Evolutionary conservation across 2,888 invertebrate genomes (phyloP), one percentile per base, ranked within the genome.

Genomic region (Hoplodrina blanda): DNA sequence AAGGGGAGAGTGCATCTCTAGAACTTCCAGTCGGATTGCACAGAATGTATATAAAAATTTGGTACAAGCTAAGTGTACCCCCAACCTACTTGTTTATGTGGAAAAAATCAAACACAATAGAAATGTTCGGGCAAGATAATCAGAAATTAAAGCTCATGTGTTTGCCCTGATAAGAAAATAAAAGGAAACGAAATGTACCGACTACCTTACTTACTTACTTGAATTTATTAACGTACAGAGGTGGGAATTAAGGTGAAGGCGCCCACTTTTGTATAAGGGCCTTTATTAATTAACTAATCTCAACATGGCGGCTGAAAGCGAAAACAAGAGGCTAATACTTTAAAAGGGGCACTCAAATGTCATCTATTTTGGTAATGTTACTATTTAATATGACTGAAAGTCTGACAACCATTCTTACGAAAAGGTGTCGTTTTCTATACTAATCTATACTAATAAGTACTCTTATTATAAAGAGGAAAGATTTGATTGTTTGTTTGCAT

Each of bases 71-170:
- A 4, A 2, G 57, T 83, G 73, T 75, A 50, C 10, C 20, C 30
- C 37, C 6, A 33, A 41, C 81, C 11, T 68, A 20, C 0, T 61
- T 75, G 33, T 77, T 85, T 77, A 77, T 74, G 70, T 83, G 15
- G 11, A 69, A 83, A 77, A 73, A 77, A 83, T 83, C 84, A 77
- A 80, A 85, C 60, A 80, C 65, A 80, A 80, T 73, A 83, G 69
- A 70, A 77, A 77, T 69, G 81, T 67, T 74, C 41, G 37, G 55
- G 55, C 62, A 50, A 78, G 78, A 82, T 83, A 83, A 85, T 85
- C 85, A 83, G 83, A 70, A 74, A 83, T 82, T 83, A 85, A 83
- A 73, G 68, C 83, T 80, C 80, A 83, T 80, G 67, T 83, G 81
- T 69, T 76, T 20, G 11, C 25, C 59, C 13, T 62, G 70, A 74